Percentiles rank a stretch among this genome's conserved stretches.
Evolutionary conservation across 2,113 vertebrate genomes (phyloP).

Genomic region (Hyperopisus bebe): DNA sequence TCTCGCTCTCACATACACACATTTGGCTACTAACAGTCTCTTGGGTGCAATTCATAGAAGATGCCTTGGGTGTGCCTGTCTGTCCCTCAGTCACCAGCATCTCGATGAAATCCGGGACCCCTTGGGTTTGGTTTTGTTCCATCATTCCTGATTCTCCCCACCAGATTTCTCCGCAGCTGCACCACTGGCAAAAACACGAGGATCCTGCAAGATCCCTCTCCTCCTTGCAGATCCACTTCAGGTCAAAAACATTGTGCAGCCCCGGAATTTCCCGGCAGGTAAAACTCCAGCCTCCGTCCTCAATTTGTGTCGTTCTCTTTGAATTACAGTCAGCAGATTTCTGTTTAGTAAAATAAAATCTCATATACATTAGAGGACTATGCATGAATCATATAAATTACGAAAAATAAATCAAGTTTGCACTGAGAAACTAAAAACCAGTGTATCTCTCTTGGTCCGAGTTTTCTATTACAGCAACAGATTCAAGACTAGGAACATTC

Average conservation of each 20-base stretch:
- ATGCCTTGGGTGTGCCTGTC: not conserved
- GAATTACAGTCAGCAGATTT: constrained; percentile 7
- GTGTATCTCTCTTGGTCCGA: constrained; percentile 23
- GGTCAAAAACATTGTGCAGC: not conserved
- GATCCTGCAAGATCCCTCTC: not conserved
- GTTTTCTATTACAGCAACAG: not conserved
- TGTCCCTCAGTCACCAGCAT: not conserved
- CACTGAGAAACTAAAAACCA: constrained; percentile 27
- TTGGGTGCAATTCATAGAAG: not conserved
- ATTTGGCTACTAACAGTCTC: constrained; percentile 9
- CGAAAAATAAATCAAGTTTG: constrained; percentile 31
- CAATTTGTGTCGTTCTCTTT: not conserved
- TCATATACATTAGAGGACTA: constrained; percentile 24
- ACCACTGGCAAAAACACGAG: not conserved
- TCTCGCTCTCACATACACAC: not conserved
- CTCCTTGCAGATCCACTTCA: not conserved
- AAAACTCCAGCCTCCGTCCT: not conserved
- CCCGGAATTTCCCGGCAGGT: not conserved
- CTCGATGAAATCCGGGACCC: not conserved
- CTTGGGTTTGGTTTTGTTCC: not conserved
- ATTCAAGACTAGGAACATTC: constrained; percentile 28
- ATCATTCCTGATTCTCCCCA: not conserved
- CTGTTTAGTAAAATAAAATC: constrained; percentile 1
- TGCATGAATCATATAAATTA: constrained; percentile 22
- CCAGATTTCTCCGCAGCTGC: not conserved